phyloP scores from a whole-genome alignment of 1,140 invertebrate species.

The Drosophila rufa region DNA sequence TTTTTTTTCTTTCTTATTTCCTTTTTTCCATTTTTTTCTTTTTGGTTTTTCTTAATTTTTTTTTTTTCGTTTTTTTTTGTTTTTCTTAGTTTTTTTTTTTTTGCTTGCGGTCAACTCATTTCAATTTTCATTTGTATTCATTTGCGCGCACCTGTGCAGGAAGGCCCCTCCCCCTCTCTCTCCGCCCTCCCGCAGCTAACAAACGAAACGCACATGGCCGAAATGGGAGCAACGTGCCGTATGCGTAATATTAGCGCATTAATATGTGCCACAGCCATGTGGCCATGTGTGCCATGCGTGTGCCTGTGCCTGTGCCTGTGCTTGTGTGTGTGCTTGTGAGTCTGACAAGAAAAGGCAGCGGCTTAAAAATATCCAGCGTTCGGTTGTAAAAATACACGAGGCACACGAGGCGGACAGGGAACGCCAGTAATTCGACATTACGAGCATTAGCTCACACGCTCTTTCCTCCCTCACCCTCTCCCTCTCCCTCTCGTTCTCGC shows the following conservation, averaged over 20 bases:
- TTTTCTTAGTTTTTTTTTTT: not conserved
- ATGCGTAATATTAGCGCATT: slow-evolving; percentile 69
- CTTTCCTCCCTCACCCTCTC: not conserved
- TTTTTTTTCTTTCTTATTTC: not conserved
- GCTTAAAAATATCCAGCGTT: slow-evolving; percentile 60
- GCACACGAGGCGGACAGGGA: slow-evolving; percentile 50
- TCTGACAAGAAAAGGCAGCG: slow-evolving; percentile 70
- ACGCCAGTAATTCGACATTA: slow-evolving; percentile 74
- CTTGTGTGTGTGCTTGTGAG: slow-evolving; percentile 12
- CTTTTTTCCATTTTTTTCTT: no score
- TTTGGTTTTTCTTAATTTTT: not conserved
- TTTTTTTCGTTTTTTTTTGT: not conserved
- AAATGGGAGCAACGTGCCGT: slow-evolving; percentile 56
- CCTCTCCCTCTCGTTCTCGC: no score
- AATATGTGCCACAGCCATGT: slow-evolving; percentile 46
- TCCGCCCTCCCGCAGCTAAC: not conserved
- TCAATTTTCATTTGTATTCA: slow-evolving; percentile 53
- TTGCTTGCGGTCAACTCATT: slow-evolving; percentile 26
- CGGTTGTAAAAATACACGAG: slow-evolving; percentile 33
- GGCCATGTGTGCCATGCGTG: slow-evolving; percentile 14
- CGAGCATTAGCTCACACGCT: slow-evolving; percentile 66
- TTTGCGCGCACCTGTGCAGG: slow-evolving; percentile 47
- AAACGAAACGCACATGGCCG: slow-evolving; percentile 2
- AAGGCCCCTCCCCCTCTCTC: no score
- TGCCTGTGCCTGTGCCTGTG: slow-evolving; percentile 5